Conservation (phyloP, 2,797 vertebrate species). For the Cyprinella venusta region DNA sequence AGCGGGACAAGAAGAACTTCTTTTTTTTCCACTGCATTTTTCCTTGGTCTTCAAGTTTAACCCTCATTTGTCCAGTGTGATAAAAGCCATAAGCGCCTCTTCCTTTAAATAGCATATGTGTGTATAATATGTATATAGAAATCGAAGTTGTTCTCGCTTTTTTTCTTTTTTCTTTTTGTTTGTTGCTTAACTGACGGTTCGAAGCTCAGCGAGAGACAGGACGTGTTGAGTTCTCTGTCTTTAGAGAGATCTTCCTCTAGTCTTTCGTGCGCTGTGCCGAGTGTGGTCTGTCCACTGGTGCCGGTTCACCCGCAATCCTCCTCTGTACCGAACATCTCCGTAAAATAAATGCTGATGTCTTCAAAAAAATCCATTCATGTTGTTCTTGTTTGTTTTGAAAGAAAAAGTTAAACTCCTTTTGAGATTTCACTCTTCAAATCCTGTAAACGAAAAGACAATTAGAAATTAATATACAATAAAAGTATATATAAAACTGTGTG, state of each 20-base stretch:
- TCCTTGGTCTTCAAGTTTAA: slow-evolving; percentile 84
- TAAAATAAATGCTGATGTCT: slow-evolving; percentile 85
- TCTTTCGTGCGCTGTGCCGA: slow-evolving; percentile 70
- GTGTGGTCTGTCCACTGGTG: slow-evolving; percentile 69
- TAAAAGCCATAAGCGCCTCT: slow-evolving; percentile 83
- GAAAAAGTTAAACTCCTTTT: slow-evolving; percentile 78
- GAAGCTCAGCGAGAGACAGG: slow-evolving; percentile 81
- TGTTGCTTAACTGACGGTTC: slow-evolving; percentile 85
- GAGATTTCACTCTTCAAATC: slow-evolving; percentile 80
- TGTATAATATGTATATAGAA: slow-evolving; percentile 88
- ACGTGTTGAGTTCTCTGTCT: slow-evolving; percentile 78
- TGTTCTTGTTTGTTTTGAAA: slow-evolving; percentile 77
- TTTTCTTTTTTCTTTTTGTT: slow-evolving; percentile 80
- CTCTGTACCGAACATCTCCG: slow-evolving; percentile 69
- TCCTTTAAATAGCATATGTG: slow-evolving; percentile 80
- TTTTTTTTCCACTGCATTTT: slow-evolving; percentile 74
- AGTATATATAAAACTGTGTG: background rate
- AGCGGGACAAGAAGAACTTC: slow-evolving; percentile 75
- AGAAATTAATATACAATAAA: slow-evolving; percentile 3
- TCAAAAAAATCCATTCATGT: slow-evolving; percentile 76
- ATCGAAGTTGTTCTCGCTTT: slow-evolving; percentile 83
- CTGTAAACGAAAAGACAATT: slow-evolving; percentile 62
- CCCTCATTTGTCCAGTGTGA: slow-evolving; percentile 86
- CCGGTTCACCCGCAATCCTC: slow-evolving; percentile 58
- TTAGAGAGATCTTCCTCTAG: slow-evolving; percentile 66